Conservation (phyloP, 2,797 vertebrate genomes). For the Acipenser oxyrinchus region DNA sequence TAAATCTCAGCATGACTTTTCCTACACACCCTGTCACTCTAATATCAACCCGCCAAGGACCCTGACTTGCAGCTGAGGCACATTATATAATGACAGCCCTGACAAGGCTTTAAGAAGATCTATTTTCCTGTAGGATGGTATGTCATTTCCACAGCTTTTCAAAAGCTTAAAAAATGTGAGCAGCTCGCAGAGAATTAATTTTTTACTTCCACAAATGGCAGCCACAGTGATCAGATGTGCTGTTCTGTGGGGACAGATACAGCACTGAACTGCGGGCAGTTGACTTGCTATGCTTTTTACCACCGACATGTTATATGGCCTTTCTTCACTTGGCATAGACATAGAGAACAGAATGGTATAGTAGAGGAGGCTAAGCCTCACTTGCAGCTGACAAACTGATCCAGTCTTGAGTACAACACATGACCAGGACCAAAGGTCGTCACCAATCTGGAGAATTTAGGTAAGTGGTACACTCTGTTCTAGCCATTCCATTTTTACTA, state of each 20-base stretch:
- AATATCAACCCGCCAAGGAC: slow-evolving; percentile 25
- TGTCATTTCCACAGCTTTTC: slow-evolving; percentile 45
- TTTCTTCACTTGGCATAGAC: slow-evolving; percentile 12
- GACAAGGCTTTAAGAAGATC: slow-evolving; percentile 49
- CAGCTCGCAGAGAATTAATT: slow-evolving; percentile 47
- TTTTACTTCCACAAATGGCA: slow-evolving; percentile 35
- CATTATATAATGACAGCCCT: slow-evolving; percentile 38
- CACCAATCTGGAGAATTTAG: not conserved
- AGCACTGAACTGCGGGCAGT: slow-evolving; percentile 24
- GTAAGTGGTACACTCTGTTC: not conserved
- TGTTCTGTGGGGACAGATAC: slow-evolving; percentile 48
- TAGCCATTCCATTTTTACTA: not conserved
- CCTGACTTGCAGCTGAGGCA: slow-evolving; percentile 27
- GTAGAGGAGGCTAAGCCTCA: not conserved
- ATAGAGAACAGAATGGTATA: not conserved
- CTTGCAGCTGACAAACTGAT: slow-evolving; percentile 30
- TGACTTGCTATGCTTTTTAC: slow-evolving; percentile 20
- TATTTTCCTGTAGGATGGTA: slow-evolving; percentile 51
- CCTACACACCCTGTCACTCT: slow-evolving; percentile 7
- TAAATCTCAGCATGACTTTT: slow-evolving; percentile 1
- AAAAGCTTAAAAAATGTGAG: slow-evolving; percentile 52
- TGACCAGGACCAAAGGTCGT: slow-evolving; percentile 21
- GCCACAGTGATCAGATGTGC: slow-evolving; percentile 29
- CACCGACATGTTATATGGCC: slow-evolving; percentile 16
- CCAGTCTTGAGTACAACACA: slow-evolving; percentile 28